A percentile compares a stretch with the other conserved stretches of the same genome.
Evolutionary conservation across 2,113 vertebrate species (phyloP).

Genomic region (Tichodroma muraria): DNA sequence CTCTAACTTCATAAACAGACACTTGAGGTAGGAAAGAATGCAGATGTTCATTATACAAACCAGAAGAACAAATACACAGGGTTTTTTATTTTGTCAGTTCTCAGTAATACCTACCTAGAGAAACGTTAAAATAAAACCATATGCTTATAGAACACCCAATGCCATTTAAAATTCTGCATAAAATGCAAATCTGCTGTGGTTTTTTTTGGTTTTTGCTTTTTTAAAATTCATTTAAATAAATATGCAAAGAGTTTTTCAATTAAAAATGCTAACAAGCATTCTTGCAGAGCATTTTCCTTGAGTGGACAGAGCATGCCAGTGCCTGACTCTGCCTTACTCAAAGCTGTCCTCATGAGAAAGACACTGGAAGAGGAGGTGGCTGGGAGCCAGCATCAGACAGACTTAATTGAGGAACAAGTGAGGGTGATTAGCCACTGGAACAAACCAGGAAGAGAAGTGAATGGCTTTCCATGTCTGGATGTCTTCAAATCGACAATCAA

Average conservation of each 20-base stretch:
- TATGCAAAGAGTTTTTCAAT: neutral
- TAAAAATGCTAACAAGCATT: neutral
- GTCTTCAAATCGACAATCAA: constrained; percentile 34
- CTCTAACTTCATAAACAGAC: neutral
- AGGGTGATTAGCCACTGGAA: constrained; percentile 8
- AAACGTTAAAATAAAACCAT: neutral
- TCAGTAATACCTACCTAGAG: neutral
- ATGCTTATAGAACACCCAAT: neutral
- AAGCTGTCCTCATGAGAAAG: neutral
- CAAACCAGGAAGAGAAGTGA: neutral
- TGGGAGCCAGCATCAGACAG: neutral
- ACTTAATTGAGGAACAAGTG: constrained; percentile 16
- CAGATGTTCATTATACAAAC: neutral
- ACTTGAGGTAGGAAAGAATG: neutral
- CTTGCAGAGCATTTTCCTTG: neutral
- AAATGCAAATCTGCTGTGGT: neutral
- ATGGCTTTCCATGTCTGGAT: neutral
- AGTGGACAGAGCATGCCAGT: fast-evolving
- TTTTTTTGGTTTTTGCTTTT: neutral
- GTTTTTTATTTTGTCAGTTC: neutral
- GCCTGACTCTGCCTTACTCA: neutral
- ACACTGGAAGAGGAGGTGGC: neutral
- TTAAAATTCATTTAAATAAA: neutral
- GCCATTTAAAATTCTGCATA: neutral
- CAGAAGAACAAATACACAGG: neutral